A percentile compares a stretch with the other conserved stretches of the same genome.
phyloP scores from a whole-genome alignment of 2,113 vertebrate genomes.

The Datnioides undecimradiatus region DNA sequence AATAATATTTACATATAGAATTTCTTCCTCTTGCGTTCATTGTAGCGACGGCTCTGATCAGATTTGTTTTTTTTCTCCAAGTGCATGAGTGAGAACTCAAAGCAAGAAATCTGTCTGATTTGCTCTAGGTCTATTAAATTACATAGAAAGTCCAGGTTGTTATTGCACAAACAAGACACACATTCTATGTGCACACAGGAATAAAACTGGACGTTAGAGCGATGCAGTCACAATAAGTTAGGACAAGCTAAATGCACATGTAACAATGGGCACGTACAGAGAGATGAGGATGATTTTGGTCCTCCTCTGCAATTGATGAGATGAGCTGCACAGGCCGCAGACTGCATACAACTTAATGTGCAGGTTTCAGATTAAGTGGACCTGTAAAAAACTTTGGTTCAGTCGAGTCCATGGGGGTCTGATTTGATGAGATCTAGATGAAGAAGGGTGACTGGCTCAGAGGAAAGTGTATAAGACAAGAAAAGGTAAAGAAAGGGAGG shows the following conservation, averaged over 20 bases:
- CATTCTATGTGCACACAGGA: conserved; percentile 54
- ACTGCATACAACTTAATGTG: background rate
- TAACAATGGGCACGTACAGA: conserved; percentile 1
- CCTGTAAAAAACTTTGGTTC: conserved; percentile 38
- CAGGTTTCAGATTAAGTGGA: background rate
- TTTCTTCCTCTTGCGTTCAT: conserved; percentile 34
- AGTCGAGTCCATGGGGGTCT: conserved; percentile 3
- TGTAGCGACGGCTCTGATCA: conserved; percentile 31
- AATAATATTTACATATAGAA: conserved; percentile 73
- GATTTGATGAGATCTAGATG: background rate
- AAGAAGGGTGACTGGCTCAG: conserved; percentile 15
- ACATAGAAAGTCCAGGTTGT: conserved; percentile 35
- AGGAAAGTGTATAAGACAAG: background rate
- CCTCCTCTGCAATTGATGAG: background rate
- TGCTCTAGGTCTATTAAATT: conserved; percentile 21
- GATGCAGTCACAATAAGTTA: conserved; percentile 54
- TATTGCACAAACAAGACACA: conserved; percentile 73
- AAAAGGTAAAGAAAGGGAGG: background rate
- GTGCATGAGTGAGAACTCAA: conserved; percentile 39
- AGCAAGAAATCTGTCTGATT: conserved; percentile 15
- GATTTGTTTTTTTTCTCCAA: conserved; percentile 16
- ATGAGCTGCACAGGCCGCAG: conserved; percentile 1
- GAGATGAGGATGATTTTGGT: conserved; percentile 17
- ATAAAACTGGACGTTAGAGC: conserved; percentile 51
- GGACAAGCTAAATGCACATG: conserved; percentile 17